Base-by-base conservation (phyloP, 2,113 vertebrate genomes). In the Echinops telfairi region DNA sequence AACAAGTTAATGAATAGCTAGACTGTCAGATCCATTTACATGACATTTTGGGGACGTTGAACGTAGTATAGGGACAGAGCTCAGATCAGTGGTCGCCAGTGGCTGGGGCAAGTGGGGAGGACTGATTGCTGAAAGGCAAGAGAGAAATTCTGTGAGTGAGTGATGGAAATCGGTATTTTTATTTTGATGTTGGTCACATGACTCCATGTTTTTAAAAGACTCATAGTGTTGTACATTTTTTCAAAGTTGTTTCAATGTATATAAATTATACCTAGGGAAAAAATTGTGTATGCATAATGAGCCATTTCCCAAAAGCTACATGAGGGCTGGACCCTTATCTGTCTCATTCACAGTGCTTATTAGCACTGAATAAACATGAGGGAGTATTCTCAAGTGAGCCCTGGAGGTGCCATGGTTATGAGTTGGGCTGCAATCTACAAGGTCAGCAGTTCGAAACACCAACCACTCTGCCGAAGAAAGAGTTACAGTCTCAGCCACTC, bases 161-260 rank as follows among this genome's bases (percentile, higher is more conserved):
- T 33, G 8, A 43, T 75, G 29, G 20, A 81, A 57, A 71, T 80
- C 43, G 16, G 8, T 43, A 79, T 43, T 86, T 76, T 66, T 4
- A 82, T 43, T n/a, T 15, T 53, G 15, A 60, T 20, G 11, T 16
- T 85, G 53, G 58, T 9, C 68, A 75, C 15, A 68, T 38, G 43
- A 20, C 16, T 82, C 64, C 29, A 53, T 77, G 4, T 93, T 29
- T 84, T 43, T 57, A n/a, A 81, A 78, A 83, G 66, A 70, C 1
- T 91, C 83, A 73, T 10, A 85, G 68, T 92, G 66, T 27, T 53
- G 10, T 36, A 31, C 19, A 38, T 60, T 66, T 62, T 62, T 89
- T 53, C 71, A 88, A 92, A 83, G 25, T 15, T 68, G 53, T 92
- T 90, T 92, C 87, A 92, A 87, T 47, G 20, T 36, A 7, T 57